Evolutionary conservation across 2,888 invertebrate species (phyloP).

Genomic region (Agrypnus murinus): DNA sequence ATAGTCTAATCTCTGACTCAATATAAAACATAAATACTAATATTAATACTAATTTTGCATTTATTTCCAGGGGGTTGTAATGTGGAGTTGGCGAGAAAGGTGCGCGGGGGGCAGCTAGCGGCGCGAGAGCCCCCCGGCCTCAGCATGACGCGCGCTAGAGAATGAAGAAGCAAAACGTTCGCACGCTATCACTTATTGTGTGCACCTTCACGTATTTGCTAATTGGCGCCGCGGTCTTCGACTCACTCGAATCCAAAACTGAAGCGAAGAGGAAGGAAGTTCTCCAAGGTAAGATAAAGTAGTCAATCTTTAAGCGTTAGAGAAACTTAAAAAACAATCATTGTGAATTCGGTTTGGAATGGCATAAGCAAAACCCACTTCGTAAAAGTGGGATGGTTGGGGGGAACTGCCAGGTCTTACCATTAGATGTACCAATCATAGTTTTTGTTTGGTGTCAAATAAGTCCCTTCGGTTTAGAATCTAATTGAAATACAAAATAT

Average conservation of each 20-base stretch:
- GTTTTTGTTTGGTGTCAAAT: too few species aligned
- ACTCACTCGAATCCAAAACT: slow-evolving; percentile 98
- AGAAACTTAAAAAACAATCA: too few species aligned
- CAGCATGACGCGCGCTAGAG: slow-evolving; percentile 82
- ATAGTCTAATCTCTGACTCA: too few species aligned
- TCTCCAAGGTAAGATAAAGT: slow-evolving; percentile 87
- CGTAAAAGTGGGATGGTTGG: too few species aligned
- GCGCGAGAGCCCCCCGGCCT: slow-evolving; percentile 68
- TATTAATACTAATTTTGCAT: neutral
- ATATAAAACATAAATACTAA: too few species aligned
- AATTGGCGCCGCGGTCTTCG: slow-evolving; percentile 99
- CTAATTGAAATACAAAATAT: too few species aligned
- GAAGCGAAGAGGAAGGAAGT: slow-evolving; percentile 93
- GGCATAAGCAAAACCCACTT: too few species aligned
- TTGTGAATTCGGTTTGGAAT: too few species aligned
- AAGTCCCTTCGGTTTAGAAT: too few species aligned
- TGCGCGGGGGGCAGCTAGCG: slow-evolving; percentile 70
- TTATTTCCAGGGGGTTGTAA: slow-evolving; percentile 60
- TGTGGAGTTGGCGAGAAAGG: slow-evolving; percentile 65
- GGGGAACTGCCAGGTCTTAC: too few species aligned
- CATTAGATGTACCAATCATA: too few species aligned
- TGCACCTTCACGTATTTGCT: slow-evolving; percentile 99
- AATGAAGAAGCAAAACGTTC: slow-evolving; percentile 99
- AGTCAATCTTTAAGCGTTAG: too few species aligned
- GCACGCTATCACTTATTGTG: slow-evolving; percentile 99